Evolutionary conservation across 2,797 vertebrate genomes (phyloP), one percentile per base, ranked within the genome.

Genomic region (Hypotaenidia philippensis): DNA sequence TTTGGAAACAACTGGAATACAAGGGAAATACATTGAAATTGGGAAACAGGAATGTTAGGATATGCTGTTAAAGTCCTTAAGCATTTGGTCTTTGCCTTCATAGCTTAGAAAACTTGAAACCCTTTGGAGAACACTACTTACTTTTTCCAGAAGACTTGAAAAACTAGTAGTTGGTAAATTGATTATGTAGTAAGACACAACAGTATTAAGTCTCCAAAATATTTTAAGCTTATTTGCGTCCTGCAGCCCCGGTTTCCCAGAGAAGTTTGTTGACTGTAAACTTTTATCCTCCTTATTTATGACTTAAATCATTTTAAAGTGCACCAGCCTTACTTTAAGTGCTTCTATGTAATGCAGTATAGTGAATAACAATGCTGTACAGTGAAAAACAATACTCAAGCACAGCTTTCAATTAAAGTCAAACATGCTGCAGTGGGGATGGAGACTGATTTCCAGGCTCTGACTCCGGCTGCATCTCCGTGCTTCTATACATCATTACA

Each of bases 341-440:
- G 96, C 94, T 94, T 91, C 94, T 93, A 7, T 68, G 88, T 93
- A 94, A 96, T 95, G 91, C 91, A 91, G 93, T 29, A 13, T 92
- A 79, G 93, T 82, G 94, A 91, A 90, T 91, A 96, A 94, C 95
- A 95, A 75, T 93, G 93, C 94, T 90, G 89, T 66, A 66, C 53
- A 68, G 93, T 90, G 95, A 96, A 96, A 96, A 96, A 97, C 95
- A 96, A 95, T 95, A 94, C 93, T 94, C 63, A 61, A 88, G 93
- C 89, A 94, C 56, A 68, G 96, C 96, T 96, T 95, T 91, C 95
- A 96, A 94, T 94, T 96, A 93, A 94, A 96, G 88, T 87, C 95
- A 93, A 96, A 50, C 88, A 82, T 80, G 74, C 93, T 94, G 95
- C 94, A 87, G 64, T 85, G 88, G 88, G 74, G 52, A 90, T 93